A percentile compares a stretch with the other conserved stretches of the same genome.
These are phyloP conservation scores for Gadopsis marmoratus DNA, from an alignment of 2,797 vertebrate genomes.

Conservation along the genomic window DNA sequence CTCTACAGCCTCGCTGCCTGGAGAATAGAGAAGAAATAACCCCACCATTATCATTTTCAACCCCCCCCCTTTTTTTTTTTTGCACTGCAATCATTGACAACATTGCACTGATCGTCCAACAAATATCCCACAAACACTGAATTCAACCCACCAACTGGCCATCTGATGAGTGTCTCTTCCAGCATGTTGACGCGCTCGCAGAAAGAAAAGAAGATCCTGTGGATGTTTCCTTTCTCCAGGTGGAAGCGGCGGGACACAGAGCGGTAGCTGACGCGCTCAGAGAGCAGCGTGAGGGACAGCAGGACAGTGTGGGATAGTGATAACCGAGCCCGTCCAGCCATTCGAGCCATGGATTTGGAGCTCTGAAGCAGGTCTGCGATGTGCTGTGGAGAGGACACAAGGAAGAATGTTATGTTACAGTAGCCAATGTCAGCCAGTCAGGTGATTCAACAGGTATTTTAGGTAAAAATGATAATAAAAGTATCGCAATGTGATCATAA, in stretches of 20 bases:
- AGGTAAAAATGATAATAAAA: not conserved
- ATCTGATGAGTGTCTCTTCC: constrained; percentile 72
- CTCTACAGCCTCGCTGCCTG: constrained; percentile 65
- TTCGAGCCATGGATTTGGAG: constrained; percentile 72
- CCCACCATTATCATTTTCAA: not conserved
- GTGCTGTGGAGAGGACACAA: constrained; percentile 59
- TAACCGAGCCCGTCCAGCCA: constrained; percentile 84
- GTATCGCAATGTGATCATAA: not conserved
- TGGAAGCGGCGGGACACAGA: constrained; percentile 81
- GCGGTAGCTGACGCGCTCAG: constrained; percentile 82
- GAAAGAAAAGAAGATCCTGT: constrained; percentile 87
- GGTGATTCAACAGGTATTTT: not conserved
- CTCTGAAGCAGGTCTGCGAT: constrained; percentile 81
- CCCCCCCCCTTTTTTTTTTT: not conserved
- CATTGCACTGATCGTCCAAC: not conserved
- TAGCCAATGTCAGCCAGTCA: not conserved
- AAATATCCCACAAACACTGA: not conserved
- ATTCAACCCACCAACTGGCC: constrained; percentile 77
- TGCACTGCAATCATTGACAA: not conserved
- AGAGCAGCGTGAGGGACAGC: constrained; percentile 84
- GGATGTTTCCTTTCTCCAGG: constrained; percentile 87
- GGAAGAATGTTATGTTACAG: not conserved
- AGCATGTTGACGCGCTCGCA: constrained; percentile 81
- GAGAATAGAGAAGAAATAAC: constrained; percentile 28
- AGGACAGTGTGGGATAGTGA: constrained; percentile 82